Base-by-base conservation (phyloP, 2,797 vertebrate species). In the Anguilla megastoma region DNA sequence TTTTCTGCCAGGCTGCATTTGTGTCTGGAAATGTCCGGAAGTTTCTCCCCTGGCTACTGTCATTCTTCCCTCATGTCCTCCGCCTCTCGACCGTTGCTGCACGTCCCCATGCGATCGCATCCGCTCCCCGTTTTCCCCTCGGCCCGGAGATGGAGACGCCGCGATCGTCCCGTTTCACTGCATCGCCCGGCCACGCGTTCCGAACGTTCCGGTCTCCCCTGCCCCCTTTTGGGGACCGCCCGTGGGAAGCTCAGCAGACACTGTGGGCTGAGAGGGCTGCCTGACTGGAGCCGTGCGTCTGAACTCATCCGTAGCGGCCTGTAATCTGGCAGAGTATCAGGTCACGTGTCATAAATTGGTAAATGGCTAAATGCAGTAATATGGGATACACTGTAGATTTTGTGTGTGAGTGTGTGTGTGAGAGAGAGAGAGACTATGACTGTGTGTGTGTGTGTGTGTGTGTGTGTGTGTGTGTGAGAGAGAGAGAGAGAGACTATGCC, bases 121-220 rank as follows among this genome's bases (percentile, higher is more conserved):
- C 86, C 82, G 48, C 56, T 48, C 36, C 4, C 71, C 33, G 12
- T 14, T 54, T 18, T 54, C 63, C 45, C 60, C 27, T 54, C 24
- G 16, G 10, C 18, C 21, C 30, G 16, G 87, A 85, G 88, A 83
- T 69, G 86, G 89, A 88, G 89, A 86, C 88, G 66, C 88, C 91
- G 91, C 21, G 88, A 89, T 83, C 89, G 90, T 85, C 84, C 66
- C 6, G 45, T 87, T 69, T 89, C 91, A 85, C 90, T 74, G 90
- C 90, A 5, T 92, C 84, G 91, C 36, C 82, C 88, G 90, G 63
- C 76, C 76, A 24, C 4, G 45, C 45, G 45, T 50, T 48, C 2
- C 5, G 6, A 48, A 50, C 2, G 24, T 21, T 50, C 79, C 50
- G 7, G 18, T 4, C 36, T 79, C 14, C 18, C 16, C 41, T 2